Evolutionary conservation across 2,113 vertebrate genomes (phyloP).

Genomic region (Aldabrachelys gigantea): DNA sequence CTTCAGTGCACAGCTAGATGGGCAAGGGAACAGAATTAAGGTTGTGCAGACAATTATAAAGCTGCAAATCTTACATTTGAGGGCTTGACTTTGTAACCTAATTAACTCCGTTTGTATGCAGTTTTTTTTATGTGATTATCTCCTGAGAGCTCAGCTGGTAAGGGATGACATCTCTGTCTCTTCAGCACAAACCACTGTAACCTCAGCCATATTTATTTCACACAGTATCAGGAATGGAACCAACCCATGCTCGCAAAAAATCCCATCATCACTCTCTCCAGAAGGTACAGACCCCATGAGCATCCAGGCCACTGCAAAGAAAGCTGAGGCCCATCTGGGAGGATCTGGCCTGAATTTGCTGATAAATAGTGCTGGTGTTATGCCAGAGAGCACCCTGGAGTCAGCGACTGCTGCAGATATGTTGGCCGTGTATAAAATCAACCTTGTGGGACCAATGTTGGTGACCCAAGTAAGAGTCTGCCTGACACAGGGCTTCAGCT

Average conservation of each 20-base stretch:
- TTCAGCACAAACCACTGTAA: not conserved
- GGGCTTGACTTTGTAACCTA: not conserved
- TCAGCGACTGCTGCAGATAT: not conserved
- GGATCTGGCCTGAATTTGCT: slow-evolving; percentile 66
- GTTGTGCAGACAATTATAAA: not conserved
- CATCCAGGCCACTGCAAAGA: not conserved
- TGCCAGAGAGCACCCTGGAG: not conserved
- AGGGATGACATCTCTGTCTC: too few relatives aligned
- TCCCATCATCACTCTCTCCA: not conserved
- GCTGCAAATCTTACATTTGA: not conserved
- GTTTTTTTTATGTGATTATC: not conserved
- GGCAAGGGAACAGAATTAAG: not conserved
- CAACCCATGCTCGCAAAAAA: not conserved
- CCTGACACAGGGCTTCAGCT: not conserved
- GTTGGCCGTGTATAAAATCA: slow-evolving; percentile 26
- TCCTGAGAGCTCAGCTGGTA: too few relatives aligned
- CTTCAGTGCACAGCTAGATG: not conserved
- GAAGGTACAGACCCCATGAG: slow-evolving; percentile 48
- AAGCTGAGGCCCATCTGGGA: slow-evolving; percentile 49
- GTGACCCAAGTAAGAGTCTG: slow-evolving; percentile 63
- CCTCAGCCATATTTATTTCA: not conserved
- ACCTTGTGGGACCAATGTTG: slow-evolving; percentile 63
- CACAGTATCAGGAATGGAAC: not conserved
- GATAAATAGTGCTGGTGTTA: slow-evolving; percentile 64
- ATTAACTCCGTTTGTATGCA: not conserved